phyloP scores from a whole-genome alignment of 2,797 vertebrate genomes.

The Microhierax caerulescens region DNA sequence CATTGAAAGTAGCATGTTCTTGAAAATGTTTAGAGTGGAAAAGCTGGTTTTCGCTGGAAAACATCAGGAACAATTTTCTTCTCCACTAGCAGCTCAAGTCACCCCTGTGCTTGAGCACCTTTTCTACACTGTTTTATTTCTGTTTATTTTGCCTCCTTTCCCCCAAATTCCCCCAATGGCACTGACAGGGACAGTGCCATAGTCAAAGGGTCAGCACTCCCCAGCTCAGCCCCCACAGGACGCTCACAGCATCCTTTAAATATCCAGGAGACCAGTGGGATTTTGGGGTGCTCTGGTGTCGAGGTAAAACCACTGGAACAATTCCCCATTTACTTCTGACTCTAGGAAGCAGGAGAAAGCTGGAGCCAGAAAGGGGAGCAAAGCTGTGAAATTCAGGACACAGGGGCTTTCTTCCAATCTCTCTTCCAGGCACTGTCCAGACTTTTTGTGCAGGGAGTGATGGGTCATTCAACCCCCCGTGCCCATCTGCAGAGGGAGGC shows the following conservation, averaged over 20 bases:
- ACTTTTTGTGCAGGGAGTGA: neutral
- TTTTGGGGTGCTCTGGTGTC: rapidly evolving
- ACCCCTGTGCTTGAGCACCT: neutral
- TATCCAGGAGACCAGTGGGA: rapidly evolving
- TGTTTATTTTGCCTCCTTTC: neutral
- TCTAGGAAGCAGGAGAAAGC: neutral
- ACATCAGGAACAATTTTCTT: neutral
- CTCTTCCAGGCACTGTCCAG: neutral
- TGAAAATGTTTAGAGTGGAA: neutral
- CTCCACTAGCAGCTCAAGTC: neutral
- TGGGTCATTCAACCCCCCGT: rapidly evolving
- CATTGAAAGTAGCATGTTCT: neutral
- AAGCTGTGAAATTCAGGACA: neutral
- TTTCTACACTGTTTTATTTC: neutral
- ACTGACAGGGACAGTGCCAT: rapidly evolving
- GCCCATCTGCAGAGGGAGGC: neutral
- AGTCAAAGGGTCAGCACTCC: rapidly evolving
- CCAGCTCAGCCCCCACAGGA: neutral
- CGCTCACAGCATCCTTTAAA: neutral
- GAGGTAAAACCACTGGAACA: rapidly evolving
- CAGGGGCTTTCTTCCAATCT: neutral
- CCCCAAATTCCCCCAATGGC: neutral
- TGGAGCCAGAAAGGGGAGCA: rapidly evolving
- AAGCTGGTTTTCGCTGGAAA: neutral
- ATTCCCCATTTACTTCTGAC: neutral